Percentiles rank a stretch among this genome's conserved stretches.
Conservation (phyloP, 2,888 invertebrate genomes). For the Agrotis puta region DNA sequence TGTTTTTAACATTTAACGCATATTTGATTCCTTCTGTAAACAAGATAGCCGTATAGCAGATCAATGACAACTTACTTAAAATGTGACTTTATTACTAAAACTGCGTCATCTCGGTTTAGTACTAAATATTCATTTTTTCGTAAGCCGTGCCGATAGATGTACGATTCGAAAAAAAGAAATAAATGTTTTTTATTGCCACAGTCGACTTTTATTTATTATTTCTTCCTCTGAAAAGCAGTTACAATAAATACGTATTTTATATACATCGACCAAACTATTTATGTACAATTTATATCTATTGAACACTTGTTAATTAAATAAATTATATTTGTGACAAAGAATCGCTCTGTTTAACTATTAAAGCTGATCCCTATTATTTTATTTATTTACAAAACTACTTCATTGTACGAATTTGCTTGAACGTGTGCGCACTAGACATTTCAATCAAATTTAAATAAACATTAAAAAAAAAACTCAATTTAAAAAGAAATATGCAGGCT, state of each 20-base stretch:
- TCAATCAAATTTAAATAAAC: not conserved
- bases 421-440: constrained; percentile 12
- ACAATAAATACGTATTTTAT: constrained; percentile 83
- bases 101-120: constrained; percentile 43
- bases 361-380: constrained; percentile 77
- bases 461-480: not conserved
- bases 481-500: too few relatives aligned
- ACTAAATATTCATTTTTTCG: constrained; percentile 60
- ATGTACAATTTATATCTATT: constrained; percentile 78
- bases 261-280: constrained; percentile 66
- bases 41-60: constrained; percentile 48
- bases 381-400: constrained; percentile 68
- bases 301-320: constrained; percentile 79
- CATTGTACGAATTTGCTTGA: constrained; percentile 21
- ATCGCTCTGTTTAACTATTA: constrained; percentile 77
- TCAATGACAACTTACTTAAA: constrained; percentile 52
- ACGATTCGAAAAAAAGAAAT: constrained; percentile 75
- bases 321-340: constrained; percentile 70
- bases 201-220: constrained; percentile 87
- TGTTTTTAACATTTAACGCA: constrained; percentile 29
- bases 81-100: constrained; percentile 61
- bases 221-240: constrained; percentile 76
- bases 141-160: constrained; percentile 62
- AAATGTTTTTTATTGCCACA: constrained; percentile 89
- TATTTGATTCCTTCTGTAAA: constrained; percentile 8